These are phyloP conservation scores for Bursaphelenchus okinawaensis DNA, from an alignment of 2,888 invertebrate genomes.

Conservation along the genomic window DNA sequence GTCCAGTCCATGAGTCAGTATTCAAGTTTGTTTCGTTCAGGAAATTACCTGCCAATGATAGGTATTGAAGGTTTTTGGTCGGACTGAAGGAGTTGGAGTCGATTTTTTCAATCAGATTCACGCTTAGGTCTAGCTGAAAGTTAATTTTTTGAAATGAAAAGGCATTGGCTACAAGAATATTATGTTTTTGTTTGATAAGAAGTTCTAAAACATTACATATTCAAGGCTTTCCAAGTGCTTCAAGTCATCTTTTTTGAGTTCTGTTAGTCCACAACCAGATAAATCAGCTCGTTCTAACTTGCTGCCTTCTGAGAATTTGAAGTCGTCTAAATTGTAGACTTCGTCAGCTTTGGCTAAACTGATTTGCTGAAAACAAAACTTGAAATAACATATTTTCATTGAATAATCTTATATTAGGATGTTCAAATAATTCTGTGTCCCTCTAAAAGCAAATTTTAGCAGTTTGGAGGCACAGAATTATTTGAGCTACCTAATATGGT, in stretches of 20 bases:
- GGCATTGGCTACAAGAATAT: too few species aligned
- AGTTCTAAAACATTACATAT: constrained; percentile 25
- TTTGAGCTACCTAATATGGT: too few species aligned
- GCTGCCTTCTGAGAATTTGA: constrained; percentile 23
- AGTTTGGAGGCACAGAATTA: too few species aligned
- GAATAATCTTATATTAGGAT: too few species aligned
- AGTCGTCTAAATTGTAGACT: constrained; percentile 33
- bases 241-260: constrained; percentile 72
- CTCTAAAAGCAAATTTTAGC: too few species aligned
- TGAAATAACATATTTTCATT: not conserved
- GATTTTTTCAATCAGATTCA: constrained; percentile 74
- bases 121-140: constrained; percentile 70
- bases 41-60: constrained; percentile 69
- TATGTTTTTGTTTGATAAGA: too few species aligned
- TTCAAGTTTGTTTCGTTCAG: constrained; percentile 62
- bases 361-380: not conserved
- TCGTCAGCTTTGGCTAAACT: constrained; percentile 1
- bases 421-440: too few species aligned
- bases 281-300: constrained; percentile 62
- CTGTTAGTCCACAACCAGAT: constrained; percentile 59
- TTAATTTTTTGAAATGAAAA: not conserved
- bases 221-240: constrained; percentile 75
- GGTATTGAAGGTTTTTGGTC: constrained; percentile 74
- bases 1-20: constrained; percentile 75
- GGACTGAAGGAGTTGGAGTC: constrained; percentile 78